Conservation (phyloP, 2,888 invertebrate genomes). For the Drosophila emarginata region DNA sequence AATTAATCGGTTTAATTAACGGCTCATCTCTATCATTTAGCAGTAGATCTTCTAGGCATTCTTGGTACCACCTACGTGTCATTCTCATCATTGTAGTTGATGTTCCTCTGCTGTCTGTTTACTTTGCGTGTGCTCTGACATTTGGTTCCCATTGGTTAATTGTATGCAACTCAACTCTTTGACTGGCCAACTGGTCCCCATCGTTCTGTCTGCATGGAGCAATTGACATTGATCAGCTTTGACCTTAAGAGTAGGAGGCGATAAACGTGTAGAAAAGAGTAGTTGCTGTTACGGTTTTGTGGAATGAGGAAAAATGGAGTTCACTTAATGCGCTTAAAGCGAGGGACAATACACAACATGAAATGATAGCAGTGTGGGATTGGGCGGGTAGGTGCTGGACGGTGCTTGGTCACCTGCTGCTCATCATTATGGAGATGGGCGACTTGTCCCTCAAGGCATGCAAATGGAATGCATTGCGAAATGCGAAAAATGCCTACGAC, state of each 20-base stretch:
- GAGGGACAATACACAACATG: slow-evolving; percentile 36
- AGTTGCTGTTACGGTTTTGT: no score
- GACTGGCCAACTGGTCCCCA: not conserved
- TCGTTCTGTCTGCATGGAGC: slow-evolving; percentile 39
- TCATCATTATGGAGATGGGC: slow-evolving; percentile 63
- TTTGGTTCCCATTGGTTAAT: slow-evolving; percentile 39
- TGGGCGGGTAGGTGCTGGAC: no score
- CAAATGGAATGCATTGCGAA: slow-evolving; percentile 56
- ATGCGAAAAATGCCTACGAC: slow-evolving; percentile 57
- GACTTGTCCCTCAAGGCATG: slow-evolving; percentile 53
- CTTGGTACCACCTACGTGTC: slow-evolving; percentile 21
- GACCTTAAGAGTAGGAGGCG: slow-evolving; percentile 40
- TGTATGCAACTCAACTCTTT: slow-evolving; percentile 34
- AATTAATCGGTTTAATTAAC: not conserved
- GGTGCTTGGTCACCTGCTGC: slow-evolving; percentile 13
- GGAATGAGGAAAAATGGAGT: slow-evolving; percentile 3
- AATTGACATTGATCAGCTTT: slow-evolving; percentile 66
- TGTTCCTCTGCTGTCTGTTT: slow-evolving; percentile 25
- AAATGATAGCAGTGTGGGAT: not conserved
- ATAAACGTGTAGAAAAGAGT: not conserved
- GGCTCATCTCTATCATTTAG: slow-evolving; percentile 4
- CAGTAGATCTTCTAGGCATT: slow-evolving; percentile 17
- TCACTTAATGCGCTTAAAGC: slow-evolving; percentile 62
- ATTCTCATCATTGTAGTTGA: slow-evolving; percentile 16
- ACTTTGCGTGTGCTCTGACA: slow-evolving; percentile 3